Percentiles rank a stretch among this genome's conserved stretches.
These are phyloP conservation scores for Muricea muricata DNA, from an alignment of 92 coral and sea anemone species.

Conservation along the genomic window DNA sequence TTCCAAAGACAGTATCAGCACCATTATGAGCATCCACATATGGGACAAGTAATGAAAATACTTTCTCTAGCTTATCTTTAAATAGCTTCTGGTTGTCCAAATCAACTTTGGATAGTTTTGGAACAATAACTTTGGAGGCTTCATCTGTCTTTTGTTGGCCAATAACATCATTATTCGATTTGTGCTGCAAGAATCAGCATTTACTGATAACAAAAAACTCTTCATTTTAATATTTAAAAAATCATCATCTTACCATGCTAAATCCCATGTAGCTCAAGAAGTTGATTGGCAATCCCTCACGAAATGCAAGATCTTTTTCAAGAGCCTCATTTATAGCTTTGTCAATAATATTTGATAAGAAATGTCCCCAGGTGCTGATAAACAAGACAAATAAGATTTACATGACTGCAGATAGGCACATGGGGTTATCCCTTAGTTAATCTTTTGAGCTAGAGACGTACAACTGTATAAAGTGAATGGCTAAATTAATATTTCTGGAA, in stretches of 20 bases:
- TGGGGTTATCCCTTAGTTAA: too few species aligned
- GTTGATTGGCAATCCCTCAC: slow-evolving; percentile 83
- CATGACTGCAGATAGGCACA: too few species aligned
- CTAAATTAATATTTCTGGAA: too few species aligned
- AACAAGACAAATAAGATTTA: too few species aligned
- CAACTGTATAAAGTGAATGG: too few species aligned
- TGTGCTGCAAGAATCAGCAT: slow-evolving; percentile 9
- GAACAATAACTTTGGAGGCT: slow-evolving; percentile 26
- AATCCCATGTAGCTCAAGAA: slow-evolving; percentile 73
- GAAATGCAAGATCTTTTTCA: slow-evolving; percentile 82
- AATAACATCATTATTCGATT: not conserved
- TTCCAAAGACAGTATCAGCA: slow-evolving; percentile 67
- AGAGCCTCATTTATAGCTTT: slow-evolving; percentile 86
- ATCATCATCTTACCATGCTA: slow-evolving; percentile 58
- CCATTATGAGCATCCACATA: slow-evolving; percentile 75
- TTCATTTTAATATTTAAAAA: too few species aligned
- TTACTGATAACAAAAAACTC: not conserved
- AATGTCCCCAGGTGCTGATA: slow-evolving; percentile 81
- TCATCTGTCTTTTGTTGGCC: not conserved
- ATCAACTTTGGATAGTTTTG: not conserved
- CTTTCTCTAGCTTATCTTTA: slow-evolving; percentile 41
- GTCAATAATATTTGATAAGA: slow-evolving; percentile 68
- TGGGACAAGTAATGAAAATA: slow-evolving; percentile 53
- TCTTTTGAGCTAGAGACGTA: too few species aligned
- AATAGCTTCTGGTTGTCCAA: slow-evolving; percentile 65